Evolutionary conservation across 1,140 invertebrate genomes (phyloP), one percentile per base, ranked within the genome.

Genomic region (Brachionus rotundiformis): DNA sequence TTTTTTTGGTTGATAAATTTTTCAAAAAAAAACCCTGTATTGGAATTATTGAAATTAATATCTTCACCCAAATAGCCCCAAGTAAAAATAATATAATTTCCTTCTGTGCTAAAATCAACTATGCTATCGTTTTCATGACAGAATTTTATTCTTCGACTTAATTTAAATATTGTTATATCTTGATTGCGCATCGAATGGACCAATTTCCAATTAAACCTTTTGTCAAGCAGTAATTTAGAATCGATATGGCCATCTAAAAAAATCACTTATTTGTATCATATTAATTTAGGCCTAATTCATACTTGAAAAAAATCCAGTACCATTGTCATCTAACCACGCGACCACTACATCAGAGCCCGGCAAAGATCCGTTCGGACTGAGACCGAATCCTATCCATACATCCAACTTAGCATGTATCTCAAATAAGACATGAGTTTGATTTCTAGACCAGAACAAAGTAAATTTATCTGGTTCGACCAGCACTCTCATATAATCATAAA

Each of bases 311-410:
- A 59, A 33, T 59, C 47, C 59, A 11, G 47, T 36, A 61, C 76
- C 76, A 33, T 31, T 27, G 23, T 54, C 29, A 84, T 93, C 92
- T 4, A 95, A 91, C 93, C 93, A 95, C 13, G 91, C 90, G 10
- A 94, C 87, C 3, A 94, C 90, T 82, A 95, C 91, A 88, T 95
- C 94, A 0, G 93, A 92, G 8, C 91, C 91, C 83, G 89, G 89
- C 93, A 94, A 94, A 83, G 91, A 90, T 75, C 92, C 92, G 85
- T 92, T 91, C 80, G 90, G 90, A 83, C 92, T 93, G 85, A 94
- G 92, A 73, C 93, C 93, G 84, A 94, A 91, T 19, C 92, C 93
- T 81, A 94, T 91, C 86, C 93, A 94, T 83, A 93, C 93, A 83
- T 90, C 89, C 47, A 92, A 93, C 87, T 90, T 29, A 8, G 59